Base-by-base conservation (phyloP, 2,113 vertebrate genomes). In the Glaucidium brasilianum region DNA sequence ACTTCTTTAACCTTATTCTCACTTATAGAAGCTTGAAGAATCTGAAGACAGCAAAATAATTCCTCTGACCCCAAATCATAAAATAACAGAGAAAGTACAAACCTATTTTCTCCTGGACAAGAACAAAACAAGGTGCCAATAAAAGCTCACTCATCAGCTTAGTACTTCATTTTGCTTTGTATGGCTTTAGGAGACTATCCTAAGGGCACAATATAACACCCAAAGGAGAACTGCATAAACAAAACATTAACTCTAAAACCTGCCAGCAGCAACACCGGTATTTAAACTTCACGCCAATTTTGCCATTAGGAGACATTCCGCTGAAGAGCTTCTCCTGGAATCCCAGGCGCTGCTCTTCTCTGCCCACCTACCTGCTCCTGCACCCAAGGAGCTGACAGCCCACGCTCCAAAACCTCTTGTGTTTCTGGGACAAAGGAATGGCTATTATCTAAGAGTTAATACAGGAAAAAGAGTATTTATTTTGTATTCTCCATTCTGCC, bases 311-410 rank as follows among this genome's bases (percentile, higher is more conserved):
- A 84, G 64, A 52, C 21, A 64, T 62, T 67, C 32, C 6, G 0
- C 56, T 86, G 27, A 73, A 91, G 79, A 16, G 8, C 23, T 81
- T 74, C 59, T 72, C 21, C 35, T 74, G 55, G n/a, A 97, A 87
- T 35, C 37, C 22, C 52, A 59, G 27, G 27, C 3, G 0, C 18
- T 2, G 0, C 26, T 76, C 23, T 74, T 8, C 34, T 72, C 52
- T 7, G 5, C 47, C 56, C 80, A 78, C 12, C 11, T n/a, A 78
- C 10, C 55, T 2, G 3, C 11, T 50, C 22, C 37, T 25, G 32
- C 2, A 2, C 39, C 32, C 72, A 52, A 39, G 27, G 2, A 47
- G 43, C 27, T 2, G 7, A 68, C 2, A 1, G 34, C 39, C 58
- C 66, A 34, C 3, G 1, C 55, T 67, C n/a, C 25, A 49, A 92